Conservation (phyloP, 2,113 vertebrate genomes). For the Emydura subglobosa region DNA sequence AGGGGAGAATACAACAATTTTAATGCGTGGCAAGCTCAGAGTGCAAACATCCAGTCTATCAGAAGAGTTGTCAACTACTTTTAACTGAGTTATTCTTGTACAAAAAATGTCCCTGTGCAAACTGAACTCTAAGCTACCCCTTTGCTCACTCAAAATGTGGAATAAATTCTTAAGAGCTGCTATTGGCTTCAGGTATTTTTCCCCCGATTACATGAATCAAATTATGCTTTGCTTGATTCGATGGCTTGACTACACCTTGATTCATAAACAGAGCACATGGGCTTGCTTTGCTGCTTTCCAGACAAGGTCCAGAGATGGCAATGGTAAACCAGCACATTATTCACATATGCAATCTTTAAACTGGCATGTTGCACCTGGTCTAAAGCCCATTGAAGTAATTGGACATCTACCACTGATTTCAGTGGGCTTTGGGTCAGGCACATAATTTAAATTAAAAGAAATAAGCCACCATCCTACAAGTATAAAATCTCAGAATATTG, state of each 20-base stretch:
- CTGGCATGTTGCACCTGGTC: neutral
- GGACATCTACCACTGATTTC: neutral
- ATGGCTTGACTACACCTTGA: rapidly evolving
- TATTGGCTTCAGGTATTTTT: neutral
- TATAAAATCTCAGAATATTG: neutral
- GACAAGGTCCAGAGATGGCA: neutral
- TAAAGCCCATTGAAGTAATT: neutral
- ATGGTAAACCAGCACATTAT: neutral
- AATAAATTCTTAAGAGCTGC: constrained; percentile 79
- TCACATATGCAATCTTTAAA: neutral
- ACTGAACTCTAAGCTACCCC: neutral
- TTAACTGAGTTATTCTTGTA: constrained; percentile 66
- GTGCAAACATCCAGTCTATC: constrained; percentile 90
- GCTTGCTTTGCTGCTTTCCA: neutral
- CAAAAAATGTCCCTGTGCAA: neutral
- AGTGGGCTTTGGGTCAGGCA: neutral
- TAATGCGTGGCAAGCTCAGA: constrained; percentile 88
- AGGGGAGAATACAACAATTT: constrained; percentile 88
- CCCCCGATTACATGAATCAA: neutral
- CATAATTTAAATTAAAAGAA: neutral
- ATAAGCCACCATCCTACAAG: neutral
- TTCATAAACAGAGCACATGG: neutral
- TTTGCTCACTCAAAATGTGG: constrained; percentile 40
- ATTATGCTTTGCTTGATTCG: neutral
- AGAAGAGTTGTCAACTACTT: constrained; percentile 92